Base-by-base conservation (phyloP, 2,113 vertebrate species). In the Paralichthys olivaceus region DNA sequence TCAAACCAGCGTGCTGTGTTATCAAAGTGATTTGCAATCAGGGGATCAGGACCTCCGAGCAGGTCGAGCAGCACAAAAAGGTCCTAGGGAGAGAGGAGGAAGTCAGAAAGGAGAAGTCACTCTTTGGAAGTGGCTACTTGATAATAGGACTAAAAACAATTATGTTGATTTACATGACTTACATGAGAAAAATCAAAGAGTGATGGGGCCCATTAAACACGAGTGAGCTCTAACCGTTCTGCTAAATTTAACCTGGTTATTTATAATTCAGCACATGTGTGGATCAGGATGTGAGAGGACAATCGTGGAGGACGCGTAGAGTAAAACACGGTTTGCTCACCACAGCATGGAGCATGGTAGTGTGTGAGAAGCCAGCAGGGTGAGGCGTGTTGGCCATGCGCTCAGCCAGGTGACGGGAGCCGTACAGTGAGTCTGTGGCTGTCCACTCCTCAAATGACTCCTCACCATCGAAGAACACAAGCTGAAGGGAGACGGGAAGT, bases 381-480 rank as follows among this genome's bases (percentile, higher is more conserved):
- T 96, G 95, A 0, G 91, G 92, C 0, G 88, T 91, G 26, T 75
- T 73, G 0, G 92, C 93, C 96, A 98, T 96, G 13, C 86, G 93
- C 25, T 94, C 91, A 0, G 96, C 96, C 73, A 98, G 90, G 87
- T 98, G 96, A 23, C 95, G 94, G 6, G 97, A 96, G 7, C 96
- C 96, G 0, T 98, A 98, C 14, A 98, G 91, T 0, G 97, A 98
- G 73, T 98, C 96, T 0, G 87, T 93, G 79, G 72, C 91, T 0
- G 96, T 96, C 96, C 96, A 98, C 14, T 95, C 93, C 70, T 93
- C 94, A 15, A 98, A 94, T 0, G 97, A 95, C 83, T 98, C 97
- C 78, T 98, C 97, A 0, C 96, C 97, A 0, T 98, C 97, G 51
- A 98, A 93, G 84, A 98, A 98, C 13, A 96, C 94, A 12, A 98